Evolutionary conservation across 2,113 vertebrate species (phyloP).

Genomic region (Lasiurus borealis): DNA sequence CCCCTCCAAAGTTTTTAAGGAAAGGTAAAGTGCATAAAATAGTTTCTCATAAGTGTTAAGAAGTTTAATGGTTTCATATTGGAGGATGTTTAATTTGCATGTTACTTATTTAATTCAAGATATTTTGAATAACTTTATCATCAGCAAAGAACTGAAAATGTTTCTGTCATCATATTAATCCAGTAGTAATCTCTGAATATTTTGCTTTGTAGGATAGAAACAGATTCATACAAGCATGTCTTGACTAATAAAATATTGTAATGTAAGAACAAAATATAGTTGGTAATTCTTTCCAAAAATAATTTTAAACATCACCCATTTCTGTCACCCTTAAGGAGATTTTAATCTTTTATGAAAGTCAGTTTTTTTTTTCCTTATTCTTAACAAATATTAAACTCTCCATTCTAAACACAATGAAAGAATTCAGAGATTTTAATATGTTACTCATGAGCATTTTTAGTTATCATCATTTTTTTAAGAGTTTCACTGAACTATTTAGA

Average conservation of each 20-base stretch:
- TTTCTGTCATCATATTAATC: not conserved
- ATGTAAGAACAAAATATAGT: not conserved
- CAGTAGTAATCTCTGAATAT: not conserved
- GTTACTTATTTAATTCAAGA: not conserved
- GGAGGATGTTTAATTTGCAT: not conserved
- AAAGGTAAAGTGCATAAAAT: not conserved
- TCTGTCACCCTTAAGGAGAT: not conserved
- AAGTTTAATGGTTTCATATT: not conserved
- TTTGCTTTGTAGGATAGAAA: conserved; percentile 16
- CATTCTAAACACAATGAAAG: conserved; percentile 31
- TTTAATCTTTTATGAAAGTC: conserved; percentile 6
- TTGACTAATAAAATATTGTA: conserved; percentile 35
- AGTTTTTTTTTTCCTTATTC: not conserved
- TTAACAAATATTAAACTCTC: conserved; percentile 65
- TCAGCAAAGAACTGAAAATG: not conserved
- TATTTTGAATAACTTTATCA: not conserved
- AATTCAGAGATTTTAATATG: conserved; percentile 46
- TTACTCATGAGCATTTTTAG: not conserved
- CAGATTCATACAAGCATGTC: not conserved
- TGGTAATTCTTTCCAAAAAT: conserved; percentile 6
- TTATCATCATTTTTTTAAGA: conserved; percentile 46
- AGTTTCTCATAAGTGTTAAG: not conserved
- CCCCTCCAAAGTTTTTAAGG: not conserved
- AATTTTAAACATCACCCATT: not conserved
- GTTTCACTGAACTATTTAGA: conserved; percentile 36